Base-by-base conservation (phyloP, 2,888 invertebrate species). In the Taenaris catops region DNA sequence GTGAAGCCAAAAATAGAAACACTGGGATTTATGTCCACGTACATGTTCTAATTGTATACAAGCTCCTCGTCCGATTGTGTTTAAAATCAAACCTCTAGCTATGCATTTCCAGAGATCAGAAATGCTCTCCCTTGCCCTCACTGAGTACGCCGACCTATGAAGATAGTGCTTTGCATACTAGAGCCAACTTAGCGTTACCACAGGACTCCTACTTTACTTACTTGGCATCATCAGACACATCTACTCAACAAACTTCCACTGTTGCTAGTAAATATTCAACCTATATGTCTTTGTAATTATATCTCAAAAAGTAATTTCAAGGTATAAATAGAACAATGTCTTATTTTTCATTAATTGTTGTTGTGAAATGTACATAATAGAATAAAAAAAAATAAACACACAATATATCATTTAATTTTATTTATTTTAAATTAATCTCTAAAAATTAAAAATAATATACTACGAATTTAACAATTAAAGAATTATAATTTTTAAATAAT, bases 131-230 rank as follows among this genome's bases (percentile, higher is more conserved):
- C 4, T 53, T 81, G 25, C 50, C 71, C 4, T 43, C 72, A 1
- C 45, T 72, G 10, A 25, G 66, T 1, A 57, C 70, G 3, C 71
- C 79, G 8, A 69, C 74, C 0, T 83, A 81, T 48, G 84, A 84
- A 31, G 83, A 83, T 7, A 64, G 45, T 14, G 53, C 45, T 41
- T 34, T 80, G 4, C 67, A 69, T 27, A 25, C 64, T 16, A 69
- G 76, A 33, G 48, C 69, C 0, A 58, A 51, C 28, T 49, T 75
- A 12, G 55, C 72, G 0, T 35, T 76, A 10, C 42, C 65, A 3
- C 78, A 80, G 46, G 84, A 84, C 44, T 55, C 81, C 5, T 83
- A 78, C 38, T 75, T 72, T 34, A 59, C 78, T 4, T 84, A 80
- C 44, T 49, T 83, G 24, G 37, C 66, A 2, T 32, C 73, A 12